phyloP scores from a whole-genome alignment of 2,797 vertebrate genomes.

The Schizopygopsis malacanthus region DNA sequence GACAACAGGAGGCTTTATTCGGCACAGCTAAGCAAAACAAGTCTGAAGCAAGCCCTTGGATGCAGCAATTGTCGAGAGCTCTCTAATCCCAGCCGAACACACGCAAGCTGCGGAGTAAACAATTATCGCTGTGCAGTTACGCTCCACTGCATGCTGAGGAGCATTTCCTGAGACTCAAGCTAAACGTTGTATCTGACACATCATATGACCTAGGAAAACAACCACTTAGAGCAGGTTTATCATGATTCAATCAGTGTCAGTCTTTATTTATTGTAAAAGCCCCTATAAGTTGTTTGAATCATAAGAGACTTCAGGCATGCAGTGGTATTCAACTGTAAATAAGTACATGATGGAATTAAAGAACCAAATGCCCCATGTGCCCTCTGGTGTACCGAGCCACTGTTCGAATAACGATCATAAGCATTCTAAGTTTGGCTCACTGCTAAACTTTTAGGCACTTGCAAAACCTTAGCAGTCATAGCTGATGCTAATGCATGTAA shows the following conservation, averaged over 20 bases:
- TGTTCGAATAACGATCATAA: neutral
- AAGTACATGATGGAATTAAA: neutral
- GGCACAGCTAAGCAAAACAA: slow-evolving; percentile 32
- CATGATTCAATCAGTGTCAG: slow-evolving; percentile 18
- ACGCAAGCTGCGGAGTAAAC: slow-evolving; percentile 25
- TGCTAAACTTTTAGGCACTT: neutral
- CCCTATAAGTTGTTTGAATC: neutral
- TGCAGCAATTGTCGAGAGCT: neutral
- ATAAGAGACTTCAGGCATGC: neutral
- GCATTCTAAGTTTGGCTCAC: neutral
- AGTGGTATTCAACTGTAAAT: neutral
- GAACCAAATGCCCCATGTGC: neutral
- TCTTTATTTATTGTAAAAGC: neutral
- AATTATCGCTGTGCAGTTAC: slow-evolving; percentile 8
- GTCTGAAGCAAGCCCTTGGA: slow-evolving; percentile 23
- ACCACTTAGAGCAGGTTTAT: neutral
- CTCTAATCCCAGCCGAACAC: slow-evolving; percentile 32
- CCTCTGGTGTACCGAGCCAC: neutral
- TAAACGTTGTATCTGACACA: neutral
- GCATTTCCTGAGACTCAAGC: slow-evolving; percentile 10
- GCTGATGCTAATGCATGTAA: slow-evolving; percentile 23
- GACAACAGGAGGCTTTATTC: slow-evolving; percentile 25
- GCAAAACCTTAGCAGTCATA: neutral
- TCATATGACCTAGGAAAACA: neutral
- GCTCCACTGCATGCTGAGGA: slow-evolving; percentile 10